These are phyloP conservation scores for Allacma fusca DNA, from an alignment of 2,888 invertebrate species.

Conservation along the genomic window DNA sequence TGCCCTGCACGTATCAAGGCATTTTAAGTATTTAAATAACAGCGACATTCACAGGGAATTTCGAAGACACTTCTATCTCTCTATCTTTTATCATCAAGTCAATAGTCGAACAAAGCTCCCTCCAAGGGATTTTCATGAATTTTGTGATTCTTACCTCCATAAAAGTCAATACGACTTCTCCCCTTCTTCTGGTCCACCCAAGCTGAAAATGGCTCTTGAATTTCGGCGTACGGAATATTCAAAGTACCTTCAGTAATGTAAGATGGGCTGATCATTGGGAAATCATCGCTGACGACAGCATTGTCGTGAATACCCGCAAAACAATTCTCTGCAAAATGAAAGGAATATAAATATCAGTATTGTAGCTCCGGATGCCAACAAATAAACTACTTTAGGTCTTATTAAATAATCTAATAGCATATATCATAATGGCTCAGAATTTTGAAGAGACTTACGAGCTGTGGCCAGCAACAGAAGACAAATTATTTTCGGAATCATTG, in stretches of 20 bases:
- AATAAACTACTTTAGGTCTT: too few species aligned
- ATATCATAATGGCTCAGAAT: too few species aligned
- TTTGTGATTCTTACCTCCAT: conserved; percentile 72
- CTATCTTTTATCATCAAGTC: too few species aligned
- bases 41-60: too few species aligned
- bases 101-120: too few species aligned
- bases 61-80: too few species aligned
- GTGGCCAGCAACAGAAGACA: not conserved
- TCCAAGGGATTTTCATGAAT: too few species aligned
- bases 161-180: conserved; percentile 88
- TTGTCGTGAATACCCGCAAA: conserved; percentile 56
- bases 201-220: conserved; percentile 88
- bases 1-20: too few species aligned
- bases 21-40: too few species aligned
- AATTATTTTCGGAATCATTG: not conserved
- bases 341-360: too few species aligned
- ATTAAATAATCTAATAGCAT: too few species aligned
- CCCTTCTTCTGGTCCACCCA: conserved; percentile 81
- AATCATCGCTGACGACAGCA: conserved; percentile 47
- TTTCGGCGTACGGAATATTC: conserved; percentile 91
- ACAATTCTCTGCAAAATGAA: conserved; percentile 23
- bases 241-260: conserved; percentile 81
- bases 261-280: conserved; percentile 69
- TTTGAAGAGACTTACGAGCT: conserved; percentile 15
- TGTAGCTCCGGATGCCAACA: too few species aligned